Evolutionary conservation across 2,888 invertebrate species (phyloP).

Genomic region (Agriotes lineatus): DNA sequence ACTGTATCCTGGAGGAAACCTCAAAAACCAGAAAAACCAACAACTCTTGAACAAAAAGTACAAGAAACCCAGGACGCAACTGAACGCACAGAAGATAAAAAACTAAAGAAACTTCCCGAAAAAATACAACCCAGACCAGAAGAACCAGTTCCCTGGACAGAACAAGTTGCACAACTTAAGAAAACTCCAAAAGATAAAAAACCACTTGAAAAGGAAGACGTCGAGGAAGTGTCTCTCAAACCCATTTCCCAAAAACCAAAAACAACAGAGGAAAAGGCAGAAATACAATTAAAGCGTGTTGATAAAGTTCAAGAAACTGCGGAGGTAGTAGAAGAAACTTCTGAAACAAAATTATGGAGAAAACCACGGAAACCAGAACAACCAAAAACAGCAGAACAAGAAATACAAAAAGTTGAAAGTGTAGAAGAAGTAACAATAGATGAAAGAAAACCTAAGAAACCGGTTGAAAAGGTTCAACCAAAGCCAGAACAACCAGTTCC

Average conservation of each 20-base stretch:
- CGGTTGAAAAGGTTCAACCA: constrained; percentile 49
- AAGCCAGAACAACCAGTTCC: constrained; percentile 58
- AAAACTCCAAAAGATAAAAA: constrained; percentile 31
- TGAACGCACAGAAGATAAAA: constrained; percentile 18
- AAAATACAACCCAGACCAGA: constrained; percentile 23
- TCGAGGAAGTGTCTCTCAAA: constrained; percentile 35
- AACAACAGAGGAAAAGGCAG: constrained; percentile 4
- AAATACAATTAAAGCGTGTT: background rate
- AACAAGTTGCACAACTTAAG: constrained; percentile 33
- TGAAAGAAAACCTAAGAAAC: constrained; percentile 31
- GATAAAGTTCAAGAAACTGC: constrained; percentile 47
- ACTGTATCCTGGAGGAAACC: constrained; percentile 19
- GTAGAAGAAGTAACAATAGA: constrained; percentile 35
- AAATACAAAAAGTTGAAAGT: constrained; percentile 52
- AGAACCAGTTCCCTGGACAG: constrained; percentile 34
- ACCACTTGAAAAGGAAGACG: constrained; percentile 32
- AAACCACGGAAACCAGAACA: constrained; percentile 52
- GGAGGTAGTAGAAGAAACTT: constrained; percentile 44
- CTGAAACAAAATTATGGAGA: background rate
- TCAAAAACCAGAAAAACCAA: constrained; percentile 19
- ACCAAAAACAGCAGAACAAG: constrained; percentile 63
- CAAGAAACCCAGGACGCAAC: too few relatives aligned
- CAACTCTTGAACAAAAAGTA: constrained; percentile 24
- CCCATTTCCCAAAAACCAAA: constrained; percentile 29
- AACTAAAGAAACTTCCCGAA: constrained; percentile 8